Percentiles rank a stretch among this genome's conserved stretches.
Evolutionary conservation across 2,113 vertebrate species (phyloP).

Genomic region (Carollia perspicillata): DNA sequence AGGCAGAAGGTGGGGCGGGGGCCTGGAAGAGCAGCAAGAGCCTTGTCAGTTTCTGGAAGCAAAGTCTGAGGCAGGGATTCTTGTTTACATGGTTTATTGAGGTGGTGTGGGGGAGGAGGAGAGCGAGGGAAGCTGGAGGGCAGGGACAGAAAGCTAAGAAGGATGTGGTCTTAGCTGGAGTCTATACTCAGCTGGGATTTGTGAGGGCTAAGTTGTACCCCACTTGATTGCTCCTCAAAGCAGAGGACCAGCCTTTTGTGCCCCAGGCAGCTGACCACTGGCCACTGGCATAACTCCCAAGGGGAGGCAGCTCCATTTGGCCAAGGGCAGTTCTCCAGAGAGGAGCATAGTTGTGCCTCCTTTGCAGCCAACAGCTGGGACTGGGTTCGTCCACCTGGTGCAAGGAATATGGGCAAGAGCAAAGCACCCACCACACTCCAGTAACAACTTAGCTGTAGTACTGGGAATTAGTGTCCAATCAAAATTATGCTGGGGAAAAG

Average conservation of each 20-base stretch:
- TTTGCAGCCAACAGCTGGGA: neutral
- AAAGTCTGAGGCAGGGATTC: neutral
- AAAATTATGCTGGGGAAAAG: neutral
- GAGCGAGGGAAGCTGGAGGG: neutral
- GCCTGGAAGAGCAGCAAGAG: neutral
- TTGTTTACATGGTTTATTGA: neutral
- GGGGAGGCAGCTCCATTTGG: neutral
- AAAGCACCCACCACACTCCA: fast-evolving
- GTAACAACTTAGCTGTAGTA: neutral
- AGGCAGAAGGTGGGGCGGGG: neutral
- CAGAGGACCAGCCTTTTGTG: neutral
- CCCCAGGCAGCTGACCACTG: neutral
- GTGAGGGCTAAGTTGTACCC: neutral
- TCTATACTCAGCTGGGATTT: neutral
- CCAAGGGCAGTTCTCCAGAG: neutral
- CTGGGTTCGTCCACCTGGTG: too few relatives aligned
- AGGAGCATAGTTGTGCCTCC: neutral
- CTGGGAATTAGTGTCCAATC: neutral
- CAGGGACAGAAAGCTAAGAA: neutral
- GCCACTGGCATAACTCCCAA: neutral
- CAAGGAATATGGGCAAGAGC: neutral
- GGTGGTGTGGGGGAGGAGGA: neutral
- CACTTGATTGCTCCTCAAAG: neutral
- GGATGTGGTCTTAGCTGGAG: neutral
- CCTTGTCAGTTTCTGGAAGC: neutral